Percentiles rank a stretch among this genome's conserved stretches.
Evolutionary conservation across 2,888 invertebrate species (phyloP).

Genomic region (Ectemnius lituratus): DNA sequence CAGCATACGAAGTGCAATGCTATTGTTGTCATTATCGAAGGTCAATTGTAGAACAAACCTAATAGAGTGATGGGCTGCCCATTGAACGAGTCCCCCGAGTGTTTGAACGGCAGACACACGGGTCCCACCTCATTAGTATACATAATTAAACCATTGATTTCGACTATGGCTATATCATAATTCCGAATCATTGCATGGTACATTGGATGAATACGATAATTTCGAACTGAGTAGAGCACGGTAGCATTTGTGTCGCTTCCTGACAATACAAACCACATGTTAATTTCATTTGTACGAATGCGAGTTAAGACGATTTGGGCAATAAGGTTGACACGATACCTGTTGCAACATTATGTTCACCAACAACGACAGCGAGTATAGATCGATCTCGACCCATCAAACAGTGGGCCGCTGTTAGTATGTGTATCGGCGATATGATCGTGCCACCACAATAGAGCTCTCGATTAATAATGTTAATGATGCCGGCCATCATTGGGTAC

Average conservation of each 20-base stretch:
- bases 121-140: constrained; percentile 81
- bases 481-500: constrained; percentile 81
- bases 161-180: constrained; percentile 81
- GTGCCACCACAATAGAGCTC: constrained; percentile 67
- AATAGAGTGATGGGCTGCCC: constrained; percentile 63
- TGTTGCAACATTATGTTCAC: constrained; percentile 65
- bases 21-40: not conserved
- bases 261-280: constrained; percentile 56
- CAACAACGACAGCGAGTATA: constrained; percentile 63
- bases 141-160: constrained; percentile 72
- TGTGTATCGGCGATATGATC: constrained; percentile 64
- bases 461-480: constrained; percentile 73
- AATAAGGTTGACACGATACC: constrained; percentile 23
- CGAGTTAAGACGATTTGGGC: too few relatives aligned
- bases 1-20: too few relatives aligned
- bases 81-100: constrained; percentile 62
- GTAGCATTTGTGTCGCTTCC: constrained; percentile 79
- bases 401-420: constrained; percentile 74
- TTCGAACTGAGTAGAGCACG: constrained; percentile 70
- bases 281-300: too few relatives aligned
- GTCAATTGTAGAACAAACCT: constrained; percentile 28
- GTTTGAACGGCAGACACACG: constrained; percentile 82
- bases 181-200: constrained; percentile 58
- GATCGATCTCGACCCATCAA: constrained; percentile 23
- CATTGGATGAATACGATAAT: constrained; percentile 78